Conservation (phyloP, 1,140 invertebrate species). For the Drosophila kohkoa region DNA sequence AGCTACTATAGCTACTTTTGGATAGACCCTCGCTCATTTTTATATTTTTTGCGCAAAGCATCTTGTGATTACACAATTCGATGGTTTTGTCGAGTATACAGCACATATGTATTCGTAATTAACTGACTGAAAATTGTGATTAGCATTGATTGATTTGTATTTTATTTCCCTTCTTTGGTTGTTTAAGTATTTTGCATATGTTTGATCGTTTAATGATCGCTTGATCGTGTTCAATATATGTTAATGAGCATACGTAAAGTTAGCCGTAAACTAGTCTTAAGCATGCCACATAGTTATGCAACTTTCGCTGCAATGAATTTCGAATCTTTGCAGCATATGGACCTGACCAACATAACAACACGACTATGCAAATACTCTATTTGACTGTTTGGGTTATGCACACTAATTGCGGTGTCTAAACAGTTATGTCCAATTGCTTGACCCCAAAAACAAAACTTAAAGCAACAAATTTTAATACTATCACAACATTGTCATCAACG, state of each 20-base stretch:
- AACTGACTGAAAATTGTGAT: constrained; percentile 43
- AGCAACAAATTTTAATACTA: constrained; percentile 58
- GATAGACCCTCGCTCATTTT: background rate
- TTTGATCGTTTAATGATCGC: constrained; percentile 30
- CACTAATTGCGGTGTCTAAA: constrained; percentile 12
- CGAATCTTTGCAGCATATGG: constrained; percentile 9
- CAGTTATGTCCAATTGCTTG: constrained; percentile 38
- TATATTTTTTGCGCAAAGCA: constrained; percentile 21
- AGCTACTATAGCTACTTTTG: background rate
- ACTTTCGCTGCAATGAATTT: constrained; percentile 61
- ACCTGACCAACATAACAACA: constrained; percentile 1
- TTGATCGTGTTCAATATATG: constrained; percentile 22
- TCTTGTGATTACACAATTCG: constrained; percentile 51
- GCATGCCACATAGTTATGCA: constrained; percentile 43
- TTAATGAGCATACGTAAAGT: constrained; percentile 53
- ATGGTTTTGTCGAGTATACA: constrained; percentile 7
- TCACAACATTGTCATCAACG: constrained; percentile 70
- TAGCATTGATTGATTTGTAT: constrained; percentile 73
- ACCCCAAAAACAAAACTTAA: constrained; percentile 51
- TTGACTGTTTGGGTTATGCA: constrained; percentile 13
- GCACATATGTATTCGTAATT: background rate
- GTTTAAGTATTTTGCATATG: constrained; percentile 49
- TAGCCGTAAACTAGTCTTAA: constrained; percentile 65
- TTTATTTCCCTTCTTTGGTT: constrained; percentile 17
- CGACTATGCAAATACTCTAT: background rate